Evolutionary conservation across 1,140 invertebrate genomes (phyloP).

Genomic region (Pseudomyrmex pallidus): DNA sequence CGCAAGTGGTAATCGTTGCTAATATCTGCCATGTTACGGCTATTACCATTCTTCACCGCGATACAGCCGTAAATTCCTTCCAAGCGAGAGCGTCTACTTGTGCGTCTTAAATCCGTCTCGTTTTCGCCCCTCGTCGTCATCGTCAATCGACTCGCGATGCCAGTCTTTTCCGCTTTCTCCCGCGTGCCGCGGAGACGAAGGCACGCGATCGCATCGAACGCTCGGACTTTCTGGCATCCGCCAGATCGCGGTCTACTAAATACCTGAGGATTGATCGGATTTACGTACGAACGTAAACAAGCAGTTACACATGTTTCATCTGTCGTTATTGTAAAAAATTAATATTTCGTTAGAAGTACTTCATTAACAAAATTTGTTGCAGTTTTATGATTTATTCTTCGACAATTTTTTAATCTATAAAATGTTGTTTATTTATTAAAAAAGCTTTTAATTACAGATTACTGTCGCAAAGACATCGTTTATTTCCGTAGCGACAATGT

Average conservation of each 20-base stretch:
- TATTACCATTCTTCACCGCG: slow-evolving; percentile 69
- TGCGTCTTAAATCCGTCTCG: slow-evolving; percentile 60
- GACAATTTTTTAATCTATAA: no score
- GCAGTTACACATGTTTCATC: neutral
- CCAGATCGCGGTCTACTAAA: slow-evolving; percentile 62
- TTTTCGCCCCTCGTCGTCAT: slow-evolving; percentile 46
- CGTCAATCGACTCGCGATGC: neutral
- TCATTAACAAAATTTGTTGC: slow-evolving; percentile 23
- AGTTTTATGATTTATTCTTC: no score
- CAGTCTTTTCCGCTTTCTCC: slow-evolving; percentile 40
- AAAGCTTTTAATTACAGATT: neutral
- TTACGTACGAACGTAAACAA: neutral
- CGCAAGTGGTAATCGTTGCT: slow-evolving; percentile 72
- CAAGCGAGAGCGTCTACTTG: slow-evolving; percentile 43
- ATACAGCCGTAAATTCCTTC: slow-evolving; percentile 67
- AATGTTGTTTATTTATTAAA: no score
- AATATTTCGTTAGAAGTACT: neutral
- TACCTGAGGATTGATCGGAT: slow-evolving; percentile 5
- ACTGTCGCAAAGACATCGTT: neutral
- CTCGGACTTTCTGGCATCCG: slow-evolving; percentile 37
- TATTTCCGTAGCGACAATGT: neutral
- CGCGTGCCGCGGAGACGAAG: neutral
- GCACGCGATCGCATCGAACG: slow-evolving; percentile 1
- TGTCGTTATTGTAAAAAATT: neutral
- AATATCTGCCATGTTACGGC: slow-evolving; percentile 72